Evolutionary conservation across 2,113 vertebrate genomes (phyloP).

Genomic region (Petromus typicus): DNA sequence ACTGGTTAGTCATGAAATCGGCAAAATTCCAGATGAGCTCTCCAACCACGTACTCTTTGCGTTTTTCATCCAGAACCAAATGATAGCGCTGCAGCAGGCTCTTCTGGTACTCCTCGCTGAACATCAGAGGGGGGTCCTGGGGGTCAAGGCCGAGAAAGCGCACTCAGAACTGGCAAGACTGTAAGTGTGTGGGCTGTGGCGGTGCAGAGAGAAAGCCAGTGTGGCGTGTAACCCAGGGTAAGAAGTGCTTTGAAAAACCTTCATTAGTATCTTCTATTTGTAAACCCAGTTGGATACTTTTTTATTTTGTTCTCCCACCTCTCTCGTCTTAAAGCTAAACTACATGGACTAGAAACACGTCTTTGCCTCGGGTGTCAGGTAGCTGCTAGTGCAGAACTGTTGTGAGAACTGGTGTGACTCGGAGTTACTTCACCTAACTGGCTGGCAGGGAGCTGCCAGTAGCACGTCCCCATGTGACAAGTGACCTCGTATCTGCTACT

Average conservation of each 20-base stretch:
- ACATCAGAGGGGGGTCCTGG: slow-evolving; percentile 97
- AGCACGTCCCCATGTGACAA: background rate
- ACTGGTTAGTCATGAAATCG: slow-evolving; percentile 96
- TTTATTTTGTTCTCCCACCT: background rate
- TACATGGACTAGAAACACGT: background rate
- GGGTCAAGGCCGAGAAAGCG: slow-evolving; percentile 11
- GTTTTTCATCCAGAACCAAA: slow-evolving; percentile 92
- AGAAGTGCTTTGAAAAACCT: background rate
- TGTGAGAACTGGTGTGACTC: background rate
- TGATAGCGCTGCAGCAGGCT: slow-evolving; percentile 92
- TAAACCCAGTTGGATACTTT: background rate
- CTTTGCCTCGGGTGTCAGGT: background rate
- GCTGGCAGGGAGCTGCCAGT: background rate
- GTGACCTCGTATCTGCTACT: background rate
- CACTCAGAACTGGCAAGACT: background rate
- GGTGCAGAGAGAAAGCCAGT: background rate
- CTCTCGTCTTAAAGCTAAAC: background rate
- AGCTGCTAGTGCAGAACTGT: background rate
- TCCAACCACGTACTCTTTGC: slow-evolving; percentile 93
- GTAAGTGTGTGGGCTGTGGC: background rate
- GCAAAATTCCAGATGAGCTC: slow-evolving; percentile 99
- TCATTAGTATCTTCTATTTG: background rate
- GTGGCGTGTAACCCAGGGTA: background rate
- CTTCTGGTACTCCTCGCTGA: slow-evolving; percentile 96
- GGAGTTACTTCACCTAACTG: background rate